A percentile compares a stretch with the other conserved stretches of the same genome.
phyloP scores from a whole-genome alignment of 1,140 invertebrate species.

The Hirudo medicinalis region DNA sequence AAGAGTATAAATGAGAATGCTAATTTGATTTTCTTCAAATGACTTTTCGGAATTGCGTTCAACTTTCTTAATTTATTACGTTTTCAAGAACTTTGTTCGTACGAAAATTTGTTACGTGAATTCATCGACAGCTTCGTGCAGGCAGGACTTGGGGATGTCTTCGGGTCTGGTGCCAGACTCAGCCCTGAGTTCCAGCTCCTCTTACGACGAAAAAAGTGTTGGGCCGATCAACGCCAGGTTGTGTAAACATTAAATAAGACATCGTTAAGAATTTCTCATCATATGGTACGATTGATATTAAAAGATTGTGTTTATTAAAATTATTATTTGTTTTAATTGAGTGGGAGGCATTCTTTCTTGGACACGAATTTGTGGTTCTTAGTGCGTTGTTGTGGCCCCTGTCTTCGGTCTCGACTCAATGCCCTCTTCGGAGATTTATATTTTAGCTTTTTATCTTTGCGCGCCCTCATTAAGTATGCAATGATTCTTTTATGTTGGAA shows the following conservation, averaged over 20 bases:
- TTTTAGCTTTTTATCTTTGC: too few species aligned
- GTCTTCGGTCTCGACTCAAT: background rate
- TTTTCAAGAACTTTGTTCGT: too few species aligned
- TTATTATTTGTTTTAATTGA: too few species aligned
- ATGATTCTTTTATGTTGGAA: too few species aligned
- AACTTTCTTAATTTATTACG: too few species aligned
- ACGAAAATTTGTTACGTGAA: slow-evolving; percentile 3
- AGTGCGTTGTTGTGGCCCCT: background rate
- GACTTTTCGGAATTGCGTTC: too few species aligned
- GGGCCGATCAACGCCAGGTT: slow-evolving; percentile 42
- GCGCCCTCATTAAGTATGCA: too few species aligned
- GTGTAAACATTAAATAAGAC: slow-evolving; percentile 5
- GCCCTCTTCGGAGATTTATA: background rate
- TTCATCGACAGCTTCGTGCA: slow-evolving; percentile 33
- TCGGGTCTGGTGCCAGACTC: slow-evolving; percentile 35
- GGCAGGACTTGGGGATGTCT: slow-evolving; percentile 39
- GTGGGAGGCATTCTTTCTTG: too few species aligned
- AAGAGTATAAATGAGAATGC: too few species aligned
- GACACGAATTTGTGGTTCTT: too few species aligned
- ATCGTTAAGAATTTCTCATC: background rate
- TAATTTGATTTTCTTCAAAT: too few species aligned
- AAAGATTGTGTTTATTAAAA: background rate
- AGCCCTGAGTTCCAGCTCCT: slow-evolving; percentile 39
- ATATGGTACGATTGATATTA: too few species aligned
- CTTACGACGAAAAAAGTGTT: slow-evolving; percentile 39